phyloP scores from a whole-genome alignment of 2,113 vertebrate species.

The Sylvilagus bachmani region DNA sequence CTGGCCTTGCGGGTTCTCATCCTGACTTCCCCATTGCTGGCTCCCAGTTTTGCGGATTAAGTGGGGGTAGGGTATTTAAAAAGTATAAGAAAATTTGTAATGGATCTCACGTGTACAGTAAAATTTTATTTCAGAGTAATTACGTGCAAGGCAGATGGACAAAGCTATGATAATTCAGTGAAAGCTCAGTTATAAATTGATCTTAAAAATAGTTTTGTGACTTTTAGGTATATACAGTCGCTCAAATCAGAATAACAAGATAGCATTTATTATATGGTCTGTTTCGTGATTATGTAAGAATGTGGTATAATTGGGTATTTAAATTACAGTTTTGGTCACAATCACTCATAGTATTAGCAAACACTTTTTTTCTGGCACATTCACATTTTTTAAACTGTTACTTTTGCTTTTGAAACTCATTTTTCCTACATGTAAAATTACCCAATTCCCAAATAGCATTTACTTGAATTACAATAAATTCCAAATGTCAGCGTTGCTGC shows the following conservation, averaged over 20 bases:
- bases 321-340: background rate
- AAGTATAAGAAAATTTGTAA: background rate
- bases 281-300: background rate
- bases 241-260: background rate
- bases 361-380: background rate
- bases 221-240: background rate
- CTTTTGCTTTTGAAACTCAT: conserved; percentile 26
- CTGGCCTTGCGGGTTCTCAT: conserved; percentile 46
- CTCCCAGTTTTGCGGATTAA: background rate
- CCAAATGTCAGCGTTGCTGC: background rate
- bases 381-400: conserved; percentile 6
- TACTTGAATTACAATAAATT: background rate
- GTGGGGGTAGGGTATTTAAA: background rate
- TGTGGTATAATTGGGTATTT: background rate
- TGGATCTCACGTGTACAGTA: background rate
- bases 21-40: background rate
- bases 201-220: background rate
- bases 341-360: background rate
- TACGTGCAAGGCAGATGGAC: background rate
- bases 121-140: conserved; percentile 25
- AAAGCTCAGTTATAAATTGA: background rate
- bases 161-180: background rate
- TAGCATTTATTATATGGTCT: background rate
- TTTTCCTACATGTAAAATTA: background rate
- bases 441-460: background rate